Percentiles rank a stretch among this genome's conserved stretches.
These are phyloP conservation scores for Sclerodermus sp. DNA, from an alignment of 2,888 invertebrate genomes.

Conservation along the genomic window DNA sequence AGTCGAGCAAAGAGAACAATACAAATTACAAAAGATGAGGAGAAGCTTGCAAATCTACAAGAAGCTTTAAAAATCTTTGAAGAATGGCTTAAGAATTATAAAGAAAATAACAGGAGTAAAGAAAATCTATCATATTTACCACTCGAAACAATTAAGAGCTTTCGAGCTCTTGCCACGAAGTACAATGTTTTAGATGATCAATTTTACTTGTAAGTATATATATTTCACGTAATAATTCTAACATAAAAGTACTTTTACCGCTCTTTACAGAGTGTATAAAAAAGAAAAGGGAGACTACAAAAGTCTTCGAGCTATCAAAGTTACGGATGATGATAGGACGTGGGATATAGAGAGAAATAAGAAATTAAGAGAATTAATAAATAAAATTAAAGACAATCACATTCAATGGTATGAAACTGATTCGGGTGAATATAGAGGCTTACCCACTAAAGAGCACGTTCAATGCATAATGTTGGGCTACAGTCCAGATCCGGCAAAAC, in stretches of 20 bases:
- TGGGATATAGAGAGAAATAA: constrained; percentile 78
- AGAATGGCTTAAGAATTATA: constrained; percentile 73
- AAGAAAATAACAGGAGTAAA: constrained; percentile 66
- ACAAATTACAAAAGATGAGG: constrained; percentile 70
- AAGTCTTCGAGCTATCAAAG: constrained; percentile 66
- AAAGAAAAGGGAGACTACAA: constrained; percentile 72
- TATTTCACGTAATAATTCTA: not conserved
- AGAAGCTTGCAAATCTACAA: constrained; percentile 69
- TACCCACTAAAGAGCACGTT: constrained; percentile 71
- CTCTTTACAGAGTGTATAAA: constrained; percentile 62
- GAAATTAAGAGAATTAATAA: constrained; percentile 64
- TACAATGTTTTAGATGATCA: constrained; percentile 58
- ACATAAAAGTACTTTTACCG: not conserved
- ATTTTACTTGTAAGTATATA: constrained; percentile 32
- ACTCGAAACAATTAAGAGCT: constrained; percentile 63
- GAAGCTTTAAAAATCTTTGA: constrained; percentile 72
- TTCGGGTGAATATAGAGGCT: constrained; percentile 53
- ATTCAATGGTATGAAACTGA: constrained; percentile 63
- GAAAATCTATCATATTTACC: constrained; percentile 73
- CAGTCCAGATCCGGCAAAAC: constrained; percentile 66
- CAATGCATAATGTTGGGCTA: constrained; percentile 75
- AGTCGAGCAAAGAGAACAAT: constrained; percentile 63
- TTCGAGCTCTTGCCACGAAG: constrained; percentile 61
- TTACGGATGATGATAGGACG: constrained; percentile 61
- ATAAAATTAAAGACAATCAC: constrained; percentile 63